Percentiles rank a stretch among this genome's conserved stretches.
Evolutionary conservation across 2,888 invertebrate species (phyloP).

Genomic region (Mallateleia sp.): DNA sequence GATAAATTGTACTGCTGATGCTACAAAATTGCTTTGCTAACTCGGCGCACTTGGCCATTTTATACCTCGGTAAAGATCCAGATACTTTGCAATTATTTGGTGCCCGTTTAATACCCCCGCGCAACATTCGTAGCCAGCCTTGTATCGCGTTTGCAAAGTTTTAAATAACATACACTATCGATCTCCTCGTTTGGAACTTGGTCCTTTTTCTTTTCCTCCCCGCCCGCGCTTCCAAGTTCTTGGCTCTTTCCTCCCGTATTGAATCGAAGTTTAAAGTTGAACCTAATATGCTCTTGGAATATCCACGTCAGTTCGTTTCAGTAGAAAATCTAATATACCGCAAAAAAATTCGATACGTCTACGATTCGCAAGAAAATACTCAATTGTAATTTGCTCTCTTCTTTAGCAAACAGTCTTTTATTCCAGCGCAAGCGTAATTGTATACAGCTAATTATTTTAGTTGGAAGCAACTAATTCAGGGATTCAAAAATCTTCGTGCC

Average conservation of each 20-base stretch:
- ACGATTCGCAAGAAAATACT: constrained; percentile 59
- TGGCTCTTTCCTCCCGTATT: constrained; percentile 65
- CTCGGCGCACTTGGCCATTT: constrained; percentile 66
- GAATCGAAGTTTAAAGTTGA: constrained; percentile 77
- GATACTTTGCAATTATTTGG: constrained; percentile 75
- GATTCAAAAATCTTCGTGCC: background rate
- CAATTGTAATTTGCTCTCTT: constrained; percentile 48
- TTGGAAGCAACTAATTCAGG: constrained; percentile 12
- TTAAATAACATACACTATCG: constrained; percentile 76
- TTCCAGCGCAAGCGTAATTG: constrained; percentile 26
- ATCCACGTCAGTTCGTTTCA: constrained; percentile 61
- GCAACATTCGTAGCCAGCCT: constrained; percentile 48
- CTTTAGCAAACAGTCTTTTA: constrained; percentile 32
- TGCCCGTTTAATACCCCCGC: constrained; percentile 58
- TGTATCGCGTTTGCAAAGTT: constrained; percentile 74
- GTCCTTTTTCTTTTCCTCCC: constrained; percentile 46
- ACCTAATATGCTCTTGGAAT: constrained; percentile 75
- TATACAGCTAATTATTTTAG: constrained; percentile 48
- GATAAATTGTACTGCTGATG: constrained; percentile 74
- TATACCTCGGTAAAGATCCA: constrained; percentile 66
- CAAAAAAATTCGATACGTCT: constrained; percentile 69
- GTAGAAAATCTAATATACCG: constrained; percentile 66
- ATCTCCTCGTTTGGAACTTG: constrained; percentile 63
- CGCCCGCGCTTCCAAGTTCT: constrained; percentile 57
- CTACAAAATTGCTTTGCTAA: constrained; percentile 73